Percentiles rank a stretch among this genome's conserved stretches.
Evolutionary conservation across 2,888 invertebrate species (phyloP).

Genomic region (Netelia virgata): DNA sequence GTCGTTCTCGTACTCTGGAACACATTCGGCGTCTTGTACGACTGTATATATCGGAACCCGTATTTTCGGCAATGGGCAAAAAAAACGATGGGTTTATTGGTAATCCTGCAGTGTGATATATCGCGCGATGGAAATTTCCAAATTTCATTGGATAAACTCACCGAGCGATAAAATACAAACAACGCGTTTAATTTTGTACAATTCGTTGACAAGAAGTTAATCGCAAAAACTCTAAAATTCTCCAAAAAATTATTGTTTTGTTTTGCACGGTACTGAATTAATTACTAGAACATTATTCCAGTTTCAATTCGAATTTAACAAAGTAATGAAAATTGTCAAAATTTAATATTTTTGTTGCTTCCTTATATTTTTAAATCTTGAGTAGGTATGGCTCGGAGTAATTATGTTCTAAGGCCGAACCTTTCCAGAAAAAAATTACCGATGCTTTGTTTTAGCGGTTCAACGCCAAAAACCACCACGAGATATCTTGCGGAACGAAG

Average conservation of each 20-base stretch:
- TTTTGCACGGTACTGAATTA: too few species aligned
- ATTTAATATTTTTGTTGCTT: too few species aligned
- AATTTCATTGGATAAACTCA: neutral
- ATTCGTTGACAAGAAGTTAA: neutral
- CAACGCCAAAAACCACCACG: neutral
- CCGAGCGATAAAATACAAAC: neutral
- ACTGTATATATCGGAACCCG: neutral
- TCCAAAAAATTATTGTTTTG: too few species aligned
- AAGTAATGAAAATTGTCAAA: too few species aligned
- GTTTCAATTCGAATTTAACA: too few species aligned
- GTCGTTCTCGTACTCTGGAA: constrained; percentile 2
- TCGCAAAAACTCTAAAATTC: too few species aligned
- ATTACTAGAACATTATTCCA: too few species aligned
- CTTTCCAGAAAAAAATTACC: too few species aligned
- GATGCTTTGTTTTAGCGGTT: neutral
- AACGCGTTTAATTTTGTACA: neutral
- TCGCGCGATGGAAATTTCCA: neutral
- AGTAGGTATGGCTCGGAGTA: too few species aligned
- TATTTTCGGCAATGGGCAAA: neutral
- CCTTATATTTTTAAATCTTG: too few species aligned
- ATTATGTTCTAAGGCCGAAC: too few species aligned
- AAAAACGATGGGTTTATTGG: too few species aligned
- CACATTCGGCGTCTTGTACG: constrained; percentile 40
- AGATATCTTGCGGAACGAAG: constrained; percentile 1
- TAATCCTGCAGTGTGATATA: neutral